phyloP scores from a whole-genome alignment of 2,797 vertebrate genomes.

The Lophius americanus region DNA sequence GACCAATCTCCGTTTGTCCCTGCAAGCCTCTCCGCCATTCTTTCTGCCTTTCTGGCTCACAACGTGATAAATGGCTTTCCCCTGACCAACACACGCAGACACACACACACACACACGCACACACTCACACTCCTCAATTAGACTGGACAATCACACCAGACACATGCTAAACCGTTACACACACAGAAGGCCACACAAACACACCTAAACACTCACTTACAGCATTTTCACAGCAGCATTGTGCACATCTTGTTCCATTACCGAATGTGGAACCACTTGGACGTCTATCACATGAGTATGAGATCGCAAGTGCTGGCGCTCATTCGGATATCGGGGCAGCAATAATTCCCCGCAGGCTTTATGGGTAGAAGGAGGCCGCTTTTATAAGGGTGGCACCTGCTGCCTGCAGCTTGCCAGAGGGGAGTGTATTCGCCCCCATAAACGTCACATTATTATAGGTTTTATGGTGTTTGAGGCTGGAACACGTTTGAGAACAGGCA shows the following conservation, averaged over 20 bases:
- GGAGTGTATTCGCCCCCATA: slow-evolving; percentile 67
- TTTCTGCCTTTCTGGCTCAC: slow-evolving; percentile 67
- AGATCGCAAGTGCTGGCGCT: slow-evolving; percentile 61
- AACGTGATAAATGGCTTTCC: slow-evolving; percentile 71
- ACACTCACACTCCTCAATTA: slow-evolving; percentile 13
- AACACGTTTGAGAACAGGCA: slow-evolving; percentile 34
- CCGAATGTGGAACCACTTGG: slow-evolving; percentile 46
- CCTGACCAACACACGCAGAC: slow-evolving; percentile 6
- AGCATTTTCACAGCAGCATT: slow-evolving; percentile 13
- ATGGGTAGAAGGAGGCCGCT: slow-evolving; percentile 65
- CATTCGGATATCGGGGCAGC: slow-evolving; percentile 57
- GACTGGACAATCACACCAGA: slow-evolving; percentile 43
- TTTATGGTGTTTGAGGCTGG: slow-evolving; percentile 61
- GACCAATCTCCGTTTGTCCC: slow-evolving; percentile 65
- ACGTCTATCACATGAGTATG: slow-evolving; percentile 55
- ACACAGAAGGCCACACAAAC: slow-evolving; percentile 9
- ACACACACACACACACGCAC: slow-evolving; percentile 14
- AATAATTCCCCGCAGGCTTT: slow-evolving; percentile 70
- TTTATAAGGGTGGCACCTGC: slow-evolving; percentile 60
- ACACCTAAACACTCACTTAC: background rate
- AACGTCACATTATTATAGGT: slow-evolving; percentile 72
- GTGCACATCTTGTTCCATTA: slow-evolving; percentile 53
- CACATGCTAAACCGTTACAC: slow-evolving; percentile 21
- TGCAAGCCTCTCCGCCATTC: slow-evolving; percentile 48
- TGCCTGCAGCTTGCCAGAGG: slow-evolving; percentile 61